A percentile compares a stretch with the other conserved stretches of the same genome.
Evolutionary conservation across 2,797 vertebrate species (phyloP).

Genomic region (Macropodus opercularis): DNA sequence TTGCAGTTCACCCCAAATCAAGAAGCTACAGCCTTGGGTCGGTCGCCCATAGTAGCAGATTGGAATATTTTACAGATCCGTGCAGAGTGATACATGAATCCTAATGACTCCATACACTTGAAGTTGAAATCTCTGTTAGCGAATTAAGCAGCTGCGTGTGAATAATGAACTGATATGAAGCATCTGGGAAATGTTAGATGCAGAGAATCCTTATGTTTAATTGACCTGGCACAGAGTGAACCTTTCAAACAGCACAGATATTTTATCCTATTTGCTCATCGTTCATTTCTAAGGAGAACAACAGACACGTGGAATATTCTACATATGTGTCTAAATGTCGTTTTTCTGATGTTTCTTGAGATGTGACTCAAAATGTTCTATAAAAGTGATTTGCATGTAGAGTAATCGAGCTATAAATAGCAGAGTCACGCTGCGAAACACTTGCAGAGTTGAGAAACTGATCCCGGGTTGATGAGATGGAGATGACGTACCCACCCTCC

Average conservation of each 20-base stretch:
- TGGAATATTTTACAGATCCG: not conserved
- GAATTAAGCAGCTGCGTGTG: not conserved
- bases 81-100: not conserved
- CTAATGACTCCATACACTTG: not conserved
- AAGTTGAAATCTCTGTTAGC: not conserved
- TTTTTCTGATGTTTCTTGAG: not conserved
- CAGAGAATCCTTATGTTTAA: not conserved
- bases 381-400: not conserved
- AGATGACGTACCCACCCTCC: constrained; percentile 25
- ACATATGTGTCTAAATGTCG: not conserved
- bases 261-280: not conserved
- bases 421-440: not conserved
- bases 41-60: not conserved
- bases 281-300: no score
- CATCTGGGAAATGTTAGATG: not conserved
- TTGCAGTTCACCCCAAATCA: not conserved
- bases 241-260: not conserved
- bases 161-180: not conserved
- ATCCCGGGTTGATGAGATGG: constrained; percentile 13
- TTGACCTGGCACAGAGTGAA: not conserved
- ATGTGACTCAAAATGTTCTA: not conserved
- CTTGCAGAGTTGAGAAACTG: constrained; percentile 5
- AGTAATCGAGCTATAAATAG: not conserved
- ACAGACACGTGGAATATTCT: no score
- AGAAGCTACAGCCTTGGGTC: not conserved